phyloP scores from a whole-genome alignment of 2,888 invertebrate species.

The Drosophila acutilabella region DNA sequence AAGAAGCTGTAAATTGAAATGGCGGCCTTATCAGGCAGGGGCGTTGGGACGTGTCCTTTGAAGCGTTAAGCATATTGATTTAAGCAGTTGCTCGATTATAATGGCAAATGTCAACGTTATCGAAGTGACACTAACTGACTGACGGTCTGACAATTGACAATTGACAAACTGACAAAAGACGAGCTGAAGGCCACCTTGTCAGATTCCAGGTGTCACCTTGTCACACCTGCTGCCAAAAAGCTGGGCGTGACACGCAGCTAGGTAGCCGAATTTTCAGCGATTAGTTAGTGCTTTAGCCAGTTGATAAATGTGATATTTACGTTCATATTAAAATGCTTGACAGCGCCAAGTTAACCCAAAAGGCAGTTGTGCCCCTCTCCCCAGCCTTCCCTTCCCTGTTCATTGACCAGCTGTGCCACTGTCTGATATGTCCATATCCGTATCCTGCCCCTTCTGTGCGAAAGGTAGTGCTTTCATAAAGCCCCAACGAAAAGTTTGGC shows the following conservation, averaged over 20 bases:
- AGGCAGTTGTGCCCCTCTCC: background rate
- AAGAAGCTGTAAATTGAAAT: constrained; percentile 53
- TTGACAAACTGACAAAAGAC: constrained; percentile 14
- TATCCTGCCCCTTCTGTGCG: background rate
- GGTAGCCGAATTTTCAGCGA: constrained; percentile 12
- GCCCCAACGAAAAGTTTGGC: constrained; percentile 36
- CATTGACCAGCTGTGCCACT: constrained; percentile 22
- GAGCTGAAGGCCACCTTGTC: background rate
- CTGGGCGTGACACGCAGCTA: constrained; percentile 48
- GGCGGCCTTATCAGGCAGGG: constrained; percentile 10
- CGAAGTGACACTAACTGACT: constrained; percentile 38
- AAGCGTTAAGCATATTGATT: constrained; percentile 48
- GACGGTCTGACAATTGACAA: constrained; percentile 24
- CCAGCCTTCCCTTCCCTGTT: background rate
- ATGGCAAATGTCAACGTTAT: constrained; percentile 19
- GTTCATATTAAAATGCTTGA: constrained; percentile 64
- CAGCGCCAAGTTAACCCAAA: constrained; percentile 32
- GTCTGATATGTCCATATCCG: constrained; percentile 11
- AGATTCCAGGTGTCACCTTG: constrained; percentile 8
- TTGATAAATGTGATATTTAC: constrained; percentile 66
- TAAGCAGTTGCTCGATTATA: constrained; percentile 23
- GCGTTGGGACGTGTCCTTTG: background rate
- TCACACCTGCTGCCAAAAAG: constrained; percentile 15
- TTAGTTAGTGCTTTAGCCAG: constrained; percentile 37
- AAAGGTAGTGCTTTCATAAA: constrained; percentile 19